Evolutionary conservation across 2,113 vertebrate species (phyloP).

Genomic region (Indri indri): DNA sequence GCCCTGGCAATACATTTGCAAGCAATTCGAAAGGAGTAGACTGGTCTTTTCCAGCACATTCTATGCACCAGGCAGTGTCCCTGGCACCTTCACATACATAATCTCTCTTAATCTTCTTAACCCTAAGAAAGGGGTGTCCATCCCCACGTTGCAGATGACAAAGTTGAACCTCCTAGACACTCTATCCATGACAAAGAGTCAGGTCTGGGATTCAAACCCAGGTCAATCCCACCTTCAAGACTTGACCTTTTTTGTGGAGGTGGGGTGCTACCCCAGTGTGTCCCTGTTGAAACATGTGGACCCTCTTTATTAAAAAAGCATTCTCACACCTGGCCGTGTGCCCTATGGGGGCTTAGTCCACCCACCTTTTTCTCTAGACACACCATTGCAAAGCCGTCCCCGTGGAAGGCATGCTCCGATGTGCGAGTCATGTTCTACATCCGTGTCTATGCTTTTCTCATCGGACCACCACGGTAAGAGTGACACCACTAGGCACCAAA

Average conservation of each 20-base stretch:
- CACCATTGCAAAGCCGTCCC: fast-evolving
- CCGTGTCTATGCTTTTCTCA: not conserved
- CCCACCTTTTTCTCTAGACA: fast-evolving
- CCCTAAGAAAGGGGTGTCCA: not conserved
- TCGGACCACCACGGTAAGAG: not conserved
- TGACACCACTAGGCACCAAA: not conserved
- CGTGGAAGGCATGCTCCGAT: not conserved
- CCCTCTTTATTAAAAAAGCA: not conserved
- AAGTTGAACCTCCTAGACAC: not conserved
- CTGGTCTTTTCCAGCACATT: not conserved
- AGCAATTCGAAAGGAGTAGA: not conserved
- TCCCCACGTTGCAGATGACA: not conserved
- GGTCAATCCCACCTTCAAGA: not conserved
- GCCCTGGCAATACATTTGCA: not conserved
- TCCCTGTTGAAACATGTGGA: not conserved
- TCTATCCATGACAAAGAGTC: not conserved
- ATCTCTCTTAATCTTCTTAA: not conserved
- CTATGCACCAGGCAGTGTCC: not conserved
- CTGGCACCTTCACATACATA: not conserved
- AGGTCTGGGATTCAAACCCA: not conserved
- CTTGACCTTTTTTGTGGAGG: not conserved
- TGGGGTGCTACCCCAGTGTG: no score
- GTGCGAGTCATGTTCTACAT: not conserved
- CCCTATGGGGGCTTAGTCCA: not conserved
- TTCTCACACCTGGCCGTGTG: not conserved